Evolutionary conservation across 2,888 invertebrate species (phyloP).

Genomic region (Cheilosia impressa): DNA sequence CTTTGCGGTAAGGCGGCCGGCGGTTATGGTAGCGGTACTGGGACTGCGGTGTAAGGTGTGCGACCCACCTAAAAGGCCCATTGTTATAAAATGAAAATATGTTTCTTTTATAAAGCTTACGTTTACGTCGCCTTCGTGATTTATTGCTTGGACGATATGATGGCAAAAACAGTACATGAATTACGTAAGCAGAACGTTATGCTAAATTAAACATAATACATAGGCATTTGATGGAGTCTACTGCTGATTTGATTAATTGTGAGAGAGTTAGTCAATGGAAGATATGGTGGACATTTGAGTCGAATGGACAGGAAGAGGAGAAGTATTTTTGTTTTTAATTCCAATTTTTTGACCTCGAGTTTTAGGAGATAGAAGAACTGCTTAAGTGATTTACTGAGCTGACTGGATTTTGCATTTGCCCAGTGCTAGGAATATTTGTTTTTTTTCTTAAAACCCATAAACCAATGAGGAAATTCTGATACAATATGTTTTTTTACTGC

Average conservation of each 20-base stretch:
- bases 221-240: neutral
- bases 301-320: too few species aligned
- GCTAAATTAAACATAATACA: constrained; percentile 30
- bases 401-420: too few species aligned
- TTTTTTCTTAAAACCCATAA: too few species aligned
- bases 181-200: constrained; percentile 19
- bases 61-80: constrained; percentile 16
- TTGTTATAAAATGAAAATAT: constrained; percentile 28
- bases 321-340: too few species aligned
- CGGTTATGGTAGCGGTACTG: neutral
- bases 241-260: constrained; percentile 3
- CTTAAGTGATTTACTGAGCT: too few species aligned
- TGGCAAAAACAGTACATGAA: neutral
- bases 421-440: too few species aligned
- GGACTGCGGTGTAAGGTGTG: constrained; percentile 22
- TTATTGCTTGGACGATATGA: neutral
- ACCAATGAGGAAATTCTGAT: too few species aligned
- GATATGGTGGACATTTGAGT: too few species aligned
- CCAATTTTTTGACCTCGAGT: too few species aligned
- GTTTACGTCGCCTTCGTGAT: constrained; percentile 1
- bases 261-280: too few species aligned
- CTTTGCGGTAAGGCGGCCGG: constrained; percentile 27
- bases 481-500: too few species aligned
- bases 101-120: constrained; percentile 1
- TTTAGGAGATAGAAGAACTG: too few species aligned